Evolutionary conservation across 2,888 invertebrate genomes (phyloP).

Genomic region (Azorinus chamasolen): DNA sequence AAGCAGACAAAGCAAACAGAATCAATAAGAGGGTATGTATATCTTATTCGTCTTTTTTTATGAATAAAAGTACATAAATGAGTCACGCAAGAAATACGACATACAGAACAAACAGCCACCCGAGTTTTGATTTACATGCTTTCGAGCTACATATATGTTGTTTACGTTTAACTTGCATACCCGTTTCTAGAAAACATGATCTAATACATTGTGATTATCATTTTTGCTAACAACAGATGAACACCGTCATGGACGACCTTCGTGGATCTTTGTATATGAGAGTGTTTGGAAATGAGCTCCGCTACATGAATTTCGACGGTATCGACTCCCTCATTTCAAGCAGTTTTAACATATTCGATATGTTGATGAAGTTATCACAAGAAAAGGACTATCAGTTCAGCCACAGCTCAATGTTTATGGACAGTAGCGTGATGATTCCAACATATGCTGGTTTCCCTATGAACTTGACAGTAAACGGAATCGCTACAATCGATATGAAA

Average conservation of each 20-base stretch:
- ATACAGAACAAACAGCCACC: no score
- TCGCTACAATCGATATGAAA: conserved; percentile 94
- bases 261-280: conserved; percentile 90
- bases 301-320: conserved; percentile 74
- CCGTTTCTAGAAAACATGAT: no score
- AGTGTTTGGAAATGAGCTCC: conserved; percentile 95
- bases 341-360: conserved; percentile 67
- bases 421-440: conserved; percentile 94
- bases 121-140: no score
- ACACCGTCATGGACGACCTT: conserved; percentile 71
- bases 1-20: conserved; percentile 64
- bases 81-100: no score
- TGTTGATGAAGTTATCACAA: conserved; percentile 69
- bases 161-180: no score
- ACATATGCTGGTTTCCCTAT: conserved; percentile 94
- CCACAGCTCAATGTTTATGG: conserved; percentile 94
- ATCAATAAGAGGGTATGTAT: conserved; percentile 66
- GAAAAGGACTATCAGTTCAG: conserved; percentile 74
- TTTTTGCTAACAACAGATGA: conserved; percentile 34
- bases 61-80: no score
- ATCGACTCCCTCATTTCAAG: conserved; percentile 47
- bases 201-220: no score
- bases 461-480: conserved; percentile 94
- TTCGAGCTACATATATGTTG: no score
- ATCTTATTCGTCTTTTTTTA: no score